phyloP scores from a whole-genome alignment of 2,888 invertebrate genomes.

The Agrotis ipsilon region DNA sequence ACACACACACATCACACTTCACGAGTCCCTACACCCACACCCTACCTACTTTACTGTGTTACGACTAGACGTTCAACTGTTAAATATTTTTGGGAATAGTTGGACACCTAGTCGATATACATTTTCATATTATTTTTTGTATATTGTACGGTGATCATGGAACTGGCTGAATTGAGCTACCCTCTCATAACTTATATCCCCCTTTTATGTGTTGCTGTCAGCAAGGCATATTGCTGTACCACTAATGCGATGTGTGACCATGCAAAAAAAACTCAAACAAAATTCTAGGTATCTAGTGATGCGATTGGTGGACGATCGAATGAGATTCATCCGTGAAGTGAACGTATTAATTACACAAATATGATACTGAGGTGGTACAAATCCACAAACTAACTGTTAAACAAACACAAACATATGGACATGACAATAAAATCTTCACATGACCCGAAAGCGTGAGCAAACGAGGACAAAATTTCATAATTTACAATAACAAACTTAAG shows the following conservation, averaged over 20 bases:
- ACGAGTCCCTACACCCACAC: constrained; percentile 31
- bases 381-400: constrained; percentile 77
- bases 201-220: constrained; percentile 43
- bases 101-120: neutral
- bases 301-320: constrained; percentile 59
- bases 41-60: constrained; percentile 27
- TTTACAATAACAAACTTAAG: constrained; percentile 62
- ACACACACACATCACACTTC: constrained; percentile 73
- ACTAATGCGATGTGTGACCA: constrained; percentile 66
- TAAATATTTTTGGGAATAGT: constrained; percentile 14
- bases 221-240: constrained; percentile 42
- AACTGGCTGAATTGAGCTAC: constrained; percentile 15
- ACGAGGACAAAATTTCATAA: constrained; percentile 73
- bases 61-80: constrained; percentile 30
- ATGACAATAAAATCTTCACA: constrained; percentile 74
- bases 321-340: constrained; percentile 58
- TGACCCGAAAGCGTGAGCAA: constrained; percentile 76
- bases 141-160: constrained; percentile 6
- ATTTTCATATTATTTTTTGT: constrained; percentile 8
- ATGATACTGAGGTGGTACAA: constrained; percentile 59
- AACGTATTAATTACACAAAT: constrained; percentile 60
- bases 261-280: constrained; percentile 68
- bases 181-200: constrained; percentile 30
- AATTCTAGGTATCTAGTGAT: constrained; percentile 59
- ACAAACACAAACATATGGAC: constrained; percentile 73